phyloP scores from a whole-genome alignment of 1,140 invertebrate species.

The Brevipalpus yothersi region DNA sequence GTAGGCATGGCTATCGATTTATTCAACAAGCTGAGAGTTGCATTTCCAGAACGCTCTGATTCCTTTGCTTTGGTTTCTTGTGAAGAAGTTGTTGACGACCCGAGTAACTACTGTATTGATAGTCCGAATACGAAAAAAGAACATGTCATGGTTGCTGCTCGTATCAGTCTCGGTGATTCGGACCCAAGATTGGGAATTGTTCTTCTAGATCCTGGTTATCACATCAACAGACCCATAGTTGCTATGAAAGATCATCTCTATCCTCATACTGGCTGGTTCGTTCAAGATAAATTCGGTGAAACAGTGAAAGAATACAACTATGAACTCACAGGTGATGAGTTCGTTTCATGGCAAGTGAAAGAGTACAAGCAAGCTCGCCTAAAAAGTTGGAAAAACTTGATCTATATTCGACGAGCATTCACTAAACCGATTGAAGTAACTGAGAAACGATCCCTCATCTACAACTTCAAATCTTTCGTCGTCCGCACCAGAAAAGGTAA shows the following conservation, averaged over 20 bases:
- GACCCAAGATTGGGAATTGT: slow-evolving; percentile 35
- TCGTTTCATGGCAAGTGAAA: slow-evolving; percentile 56
- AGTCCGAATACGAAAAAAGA: slow-evolving; percentile 38
- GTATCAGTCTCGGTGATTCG: slow-evolving; percentile 26
- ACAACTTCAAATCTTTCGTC: slow-evolving; percentile 56
- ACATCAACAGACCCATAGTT: slow-evolving; percentile 53
- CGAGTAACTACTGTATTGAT: slow-evolving; percentile 11
- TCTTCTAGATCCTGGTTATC: slow-evolving; percentile 67
- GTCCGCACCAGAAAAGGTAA: slow-evolving; percentile 38
- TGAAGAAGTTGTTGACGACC: slow-evolving; percentile 36
- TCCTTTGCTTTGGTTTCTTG: slow-evolving; percentile 38
- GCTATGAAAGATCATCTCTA: slow-evolving; percentile 55
- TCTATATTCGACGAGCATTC: slow-evolving; percentile 50
- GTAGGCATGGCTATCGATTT: slow-evolving; percentile 60
- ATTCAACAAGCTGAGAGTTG: slow-evolving; percentile 27
- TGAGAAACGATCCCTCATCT: slow-evolving; percentile 62
- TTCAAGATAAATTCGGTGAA: slow-evolving; percentile 40
- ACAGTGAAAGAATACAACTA: slow-evolving; percentile 58
- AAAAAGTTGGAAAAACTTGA: slow-evolving; percentile 27
- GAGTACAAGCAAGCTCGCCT: slow-evolving; percentile 12
- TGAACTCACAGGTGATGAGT: slow-evolving; percentile 36
- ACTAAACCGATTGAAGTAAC: slow-evolving; percentile 54
- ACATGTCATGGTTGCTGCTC: slow-evolving; percentile 56
- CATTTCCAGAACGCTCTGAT: slow-evolving; percentile 24
- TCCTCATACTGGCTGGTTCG: slow-evolving; percentile 69